These are phyloP conservation scores for Centropyge bicolor DNA, from an alignment of 2,797 vertebrate genomes.

Conservation along the genomic window DNA sequence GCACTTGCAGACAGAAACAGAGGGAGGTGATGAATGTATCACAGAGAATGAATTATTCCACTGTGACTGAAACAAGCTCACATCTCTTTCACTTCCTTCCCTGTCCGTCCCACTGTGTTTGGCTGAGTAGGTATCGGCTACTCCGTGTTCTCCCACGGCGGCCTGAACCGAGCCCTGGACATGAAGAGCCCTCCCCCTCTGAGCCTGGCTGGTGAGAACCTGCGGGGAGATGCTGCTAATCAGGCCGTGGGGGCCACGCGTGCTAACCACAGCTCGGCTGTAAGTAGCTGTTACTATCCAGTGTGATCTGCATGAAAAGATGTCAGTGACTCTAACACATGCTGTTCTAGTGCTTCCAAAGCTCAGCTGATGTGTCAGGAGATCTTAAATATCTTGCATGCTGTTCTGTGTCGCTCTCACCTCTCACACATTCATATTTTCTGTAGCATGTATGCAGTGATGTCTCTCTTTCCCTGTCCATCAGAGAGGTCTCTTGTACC, in stretches of 20 bases:
- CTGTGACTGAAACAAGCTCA: constrained; percentile 60
- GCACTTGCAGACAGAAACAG: constrained; percentile 42
- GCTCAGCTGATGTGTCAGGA: neutral
- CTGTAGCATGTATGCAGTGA: neutral
- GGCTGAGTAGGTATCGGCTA: constrained; percentile 86
- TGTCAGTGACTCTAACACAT: constrained; percentile 1
- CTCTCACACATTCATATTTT: neutral
- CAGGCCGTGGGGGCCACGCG: constrained; percentile 74
- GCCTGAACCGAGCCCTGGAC: constrained; percentile 86
- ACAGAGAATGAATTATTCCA: constrained; percentile 45
- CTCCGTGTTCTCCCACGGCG: constrained; percentile 88
- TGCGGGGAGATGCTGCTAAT: constrained; percentile 80
- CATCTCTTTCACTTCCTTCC: constrained; percentile 81
- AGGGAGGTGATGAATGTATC: constrained; percentile 53
- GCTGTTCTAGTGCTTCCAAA: too few species aligned
- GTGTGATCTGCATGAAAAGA: neutral
- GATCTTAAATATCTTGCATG: too few species aligned
- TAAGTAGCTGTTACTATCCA: constrained; percentile 75
- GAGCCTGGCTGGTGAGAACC: constrained; percentile 83
- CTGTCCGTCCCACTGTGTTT: too few species aligned
- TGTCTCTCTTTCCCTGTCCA: constrained; percentile 2
- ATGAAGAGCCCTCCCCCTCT: constrained; percentile 89
- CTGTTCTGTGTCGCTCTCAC: neutral
- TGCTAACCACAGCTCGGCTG: constrained; percentile 76
- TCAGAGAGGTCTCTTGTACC: constrained; percentile 89